phyloP scores from a whole-genome alignment of 2,888 invertebrate species.

The Heliconius hortense region DNA sequence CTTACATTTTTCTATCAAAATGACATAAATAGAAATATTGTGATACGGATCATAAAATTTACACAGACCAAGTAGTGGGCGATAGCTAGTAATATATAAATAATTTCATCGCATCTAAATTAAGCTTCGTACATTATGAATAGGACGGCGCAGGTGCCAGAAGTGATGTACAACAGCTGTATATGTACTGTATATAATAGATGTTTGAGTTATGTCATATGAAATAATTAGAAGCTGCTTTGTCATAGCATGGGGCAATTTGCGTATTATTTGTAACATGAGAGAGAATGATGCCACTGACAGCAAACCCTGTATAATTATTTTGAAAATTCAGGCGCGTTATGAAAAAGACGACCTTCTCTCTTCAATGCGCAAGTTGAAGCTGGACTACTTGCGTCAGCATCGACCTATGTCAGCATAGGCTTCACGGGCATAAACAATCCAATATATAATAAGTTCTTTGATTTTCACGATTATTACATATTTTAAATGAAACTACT shows the following conservation, averaged over 20 bases:
- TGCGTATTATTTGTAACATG: neutral
- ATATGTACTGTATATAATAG: neutral
- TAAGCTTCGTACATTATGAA: conserved; percentile 32
- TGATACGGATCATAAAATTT: neutral
- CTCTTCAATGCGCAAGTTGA: neutral
- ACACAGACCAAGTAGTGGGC: neutral
- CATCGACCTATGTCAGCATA: too few species aligned
- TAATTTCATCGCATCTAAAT: conserved; percentile 28
- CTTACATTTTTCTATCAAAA: neutral
- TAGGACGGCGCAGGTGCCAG: conserved; percentile 51
- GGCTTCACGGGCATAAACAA: neutral
- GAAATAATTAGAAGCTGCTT: neutral
- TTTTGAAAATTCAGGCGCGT: neutral
- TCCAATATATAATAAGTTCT: neutral
- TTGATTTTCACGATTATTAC: too few species aligned
- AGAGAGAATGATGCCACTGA: neutral
- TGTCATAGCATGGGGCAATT: neutral
- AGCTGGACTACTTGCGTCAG: neutral
- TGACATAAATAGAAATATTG: neutral
- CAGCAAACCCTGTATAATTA: neutral
- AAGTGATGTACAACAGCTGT: conserved; percentile 43
- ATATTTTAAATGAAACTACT: too few species aligned
- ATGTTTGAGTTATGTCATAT: conserved; percentile 17
- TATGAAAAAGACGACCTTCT: neutral
- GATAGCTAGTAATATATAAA: conserved; percentile 17